Base-by-base conservation (phyloP, 2,113 vertebrate species). In the Emberiza fucata region DNA sequence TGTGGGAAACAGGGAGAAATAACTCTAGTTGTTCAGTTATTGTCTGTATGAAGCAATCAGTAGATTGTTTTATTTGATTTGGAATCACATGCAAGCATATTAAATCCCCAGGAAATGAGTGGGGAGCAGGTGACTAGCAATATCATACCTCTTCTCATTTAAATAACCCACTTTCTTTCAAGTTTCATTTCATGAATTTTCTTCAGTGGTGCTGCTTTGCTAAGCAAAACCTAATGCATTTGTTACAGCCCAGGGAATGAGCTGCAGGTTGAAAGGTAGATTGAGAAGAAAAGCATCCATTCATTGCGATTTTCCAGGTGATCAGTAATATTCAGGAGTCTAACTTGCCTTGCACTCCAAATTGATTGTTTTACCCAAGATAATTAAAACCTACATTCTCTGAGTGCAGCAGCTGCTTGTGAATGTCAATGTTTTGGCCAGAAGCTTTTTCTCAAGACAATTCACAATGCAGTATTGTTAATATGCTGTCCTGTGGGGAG, bases 391-490 rank as follows among this genome's bases (percentile, higher is more conserved):
- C 39, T 92, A 71, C 88, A 91, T 81, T 75, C 76, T 86, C 77
- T 71, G 88, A 96, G 80, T 86, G 82, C 57, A 79, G 75, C 81
- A 92, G 90, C 90, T 95, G 87, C 82, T 95, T 86, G 72, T 89
- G 86, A 92, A 96, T 91, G 88, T 82, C 94, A 94, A 45, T 91
- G 65, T 96, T 96, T 89, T 91, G 90, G 95, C 93, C 83, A 92
- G 90, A 65, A 93, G 90, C 84, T 37, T 94, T 95, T 95, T 95
- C 87, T 94, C 87, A 95, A 95, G 95, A 92, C 42, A 86, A 88
- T 88, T 86, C 85, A 88, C 79, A 86, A 71, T 66, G 76, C 88
- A 86, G 61, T 68, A 78, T 81, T 5, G 14, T 93, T 96, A 90
- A 93, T 91, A 93, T 78, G 64, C 44, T 90, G 71, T 95, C 69